Base-by-base conservation (phyloP, 2,113 vertebrate genomes). In the Tichodroma muraria region DNA sequence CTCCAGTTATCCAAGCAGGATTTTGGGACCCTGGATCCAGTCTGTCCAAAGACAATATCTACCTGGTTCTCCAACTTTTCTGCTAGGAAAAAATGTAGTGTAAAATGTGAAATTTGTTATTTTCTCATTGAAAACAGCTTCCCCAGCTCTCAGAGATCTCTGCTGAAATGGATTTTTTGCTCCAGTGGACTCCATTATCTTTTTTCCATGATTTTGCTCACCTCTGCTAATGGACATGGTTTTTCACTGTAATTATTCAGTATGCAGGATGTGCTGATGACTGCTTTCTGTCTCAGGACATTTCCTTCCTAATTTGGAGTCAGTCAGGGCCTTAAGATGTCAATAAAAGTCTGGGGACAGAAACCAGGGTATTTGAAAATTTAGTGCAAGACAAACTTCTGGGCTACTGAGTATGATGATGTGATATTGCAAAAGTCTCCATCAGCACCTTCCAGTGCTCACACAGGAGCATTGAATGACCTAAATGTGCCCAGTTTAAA, bases 151-250 rank as follows among this genome's bases (percentile, higher is more conserved):
- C 8, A n/a, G 33, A 95, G 54, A 73, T 69, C 38, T 72, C 35
- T 80, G 37, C 38, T 77, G 63, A 85, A 90, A 81, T 50, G 49
- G 57, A 85, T 93, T 93, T 90, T 90, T 93, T 90, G 61, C 83
- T 93, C 78, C 75, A 82, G 8, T 92, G 64, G 77, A 77, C 75
- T 88, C 63, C 57, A 94, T 95, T 72, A 89, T 77, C 33, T 79
- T 89, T 90, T 86, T 88, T 59, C 84, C 61, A 38, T 73, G 27
- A 88, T 94, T 92, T 95, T 85, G 19, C 64, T 85, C 79, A 77
- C 64, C 72, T 91, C 56, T 83, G 52, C 28, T 66, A 91, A 80
- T 47, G 54, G 78, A 89, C 15, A 6, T 37, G 27, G 4, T 4
- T 89, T 92, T 95, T 94, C 78, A 87, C 30, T 24, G 10, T 61